phyloP scores from a whole-genome alignment of 53 echinoderm and acorn worm species.

The Patiria pectinifera region DNA sequence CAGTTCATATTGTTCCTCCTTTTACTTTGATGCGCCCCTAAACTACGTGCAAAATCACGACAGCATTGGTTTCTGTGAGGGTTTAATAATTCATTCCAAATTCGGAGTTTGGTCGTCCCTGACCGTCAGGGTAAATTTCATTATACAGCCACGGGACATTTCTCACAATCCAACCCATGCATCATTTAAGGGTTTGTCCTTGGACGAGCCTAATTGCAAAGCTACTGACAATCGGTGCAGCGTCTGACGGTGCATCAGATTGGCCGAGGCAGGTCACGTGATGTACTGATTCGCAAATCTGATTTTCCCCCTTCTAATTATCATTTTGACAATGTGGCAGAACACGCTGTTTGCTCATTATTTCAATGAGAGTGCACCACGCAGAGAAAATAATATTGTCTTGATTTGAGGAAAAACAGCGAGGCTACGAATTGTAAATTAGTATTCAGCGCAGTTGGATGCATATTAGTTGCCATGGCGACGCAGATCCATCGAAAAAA shows the following conservation, averaged over 20 bases:
- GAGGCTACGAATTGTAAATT: background rate
- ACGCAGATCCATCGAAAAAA: background rate
- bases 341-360: background rate
- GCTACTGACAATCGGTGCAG: conserved; percentile 1
- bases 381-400: background rate
- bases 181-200: background rate
- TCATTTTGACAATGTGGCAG: background rate
- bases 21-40: no score
- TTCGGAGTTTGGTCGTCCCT: background rate
- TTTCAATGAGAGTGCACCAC: background rate
- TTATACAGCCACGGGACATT: background rate
- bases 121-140: background rate
- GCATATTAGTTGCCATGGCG: background rate
- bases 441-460: background rate
- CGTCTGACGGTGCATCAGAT: background rate
- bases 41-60: no score
- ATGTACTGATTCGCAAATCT: background rate
- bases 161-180: background rate
- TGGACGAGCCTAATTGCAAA: conserved; percentile 29
- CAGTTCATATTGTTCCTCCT: no score
- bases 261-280: conserved; percentile 21
- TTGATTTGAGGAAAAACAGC: background rate
- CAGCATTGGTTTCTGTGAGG: background rate
- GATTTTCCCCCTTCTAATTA: background rate
- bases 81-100: background rate